These are phyloP conservation scores for Noctua janthe DNA, from an alignment of 2,888 invertebrate genomes.

Conservation along the genomic window DNA sequence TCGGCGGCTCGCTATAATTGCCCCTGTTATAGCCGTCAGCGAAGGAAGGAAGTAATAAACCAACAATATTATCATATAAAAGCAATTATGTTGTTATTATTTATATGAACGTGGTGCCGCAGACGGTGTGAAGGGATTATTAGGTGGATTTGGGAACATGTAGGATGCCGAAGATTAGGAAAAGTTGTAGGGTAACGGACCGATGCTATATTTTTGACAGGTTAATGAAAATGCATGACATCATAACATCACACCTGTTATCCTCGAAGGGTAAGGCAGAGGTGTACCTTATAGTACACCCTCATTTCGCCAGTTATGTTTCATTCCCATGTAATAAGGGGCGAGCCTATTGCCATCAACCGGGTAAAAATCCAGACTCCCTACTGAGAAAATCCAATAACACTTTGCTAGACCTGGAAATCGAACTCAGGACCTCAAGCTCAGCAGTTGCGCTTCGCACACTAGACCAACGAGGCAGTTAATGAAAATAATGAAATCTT, in stretches of 20 bases:
- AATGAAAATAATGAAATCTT: background rate
- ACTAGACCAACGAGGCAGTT: no score
- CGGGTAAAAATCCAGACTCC: no score
- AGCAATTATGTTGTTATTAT: slow-evolving; percentile 62
- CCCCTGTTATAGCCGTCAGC: slow-evolving; percentile 47
- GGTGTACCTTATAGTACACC: no score
- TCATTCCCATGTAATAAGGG: no score
- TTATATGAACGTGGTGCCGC: slow-evolving; percentile 33
- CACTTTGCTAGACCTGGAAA: no score
- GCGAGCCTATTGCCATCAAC: no score
- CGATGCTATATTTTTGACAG: background rate
- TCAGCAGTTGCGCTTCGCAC: no score
- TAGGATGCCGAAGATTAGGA: background rate
- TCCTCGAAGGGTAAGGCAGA: no score
- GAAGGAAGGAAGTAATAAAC: slow-evolving; percentile 66
- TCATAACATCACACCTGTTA: no score
- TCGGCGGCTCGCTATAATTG: slow-evolving; percentile 58
- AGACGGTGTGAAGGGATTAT: slow-evolving; percentile 46
- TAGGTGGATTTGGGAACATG: slow-evolving; percentile 7
- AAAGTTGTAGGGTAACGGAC: background rate
- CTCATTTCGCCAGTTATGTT: no score
- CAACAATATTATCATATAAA: slow-evolving; percentile 69
- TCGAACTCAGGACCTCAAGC: no score
- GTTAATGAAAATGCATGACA: background rate
- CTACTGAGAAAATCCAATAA: no score